These are phyloP conservation scores for Cheirogaleus major DNA, from an alignment of 2,797 vertebrate species.

Conservation along the genomic window DNA sequence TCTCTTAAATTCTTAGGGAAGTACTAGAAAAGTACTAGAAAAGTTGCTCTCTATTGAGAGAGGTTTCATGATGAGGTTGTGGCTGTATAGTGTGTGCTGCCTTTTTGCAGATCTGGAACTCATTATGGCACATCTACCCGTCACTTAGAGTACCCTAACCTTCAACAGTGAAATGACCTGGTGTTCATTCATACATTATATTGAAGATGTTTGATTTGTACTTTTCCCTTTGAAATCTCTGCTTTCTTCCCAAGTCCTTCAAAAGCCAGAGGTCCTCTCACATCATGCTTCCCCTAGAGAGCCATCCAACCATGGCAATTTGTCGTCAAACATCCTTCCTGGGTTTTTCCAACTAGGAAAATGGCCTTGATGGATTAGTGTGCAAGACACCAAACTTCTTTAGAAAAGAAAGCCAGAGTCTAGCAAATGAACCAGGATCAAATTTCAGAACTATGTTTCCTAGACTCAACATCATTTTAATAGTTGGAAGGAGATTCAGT, in stretches of 20 bases:
- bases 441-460: neutral
- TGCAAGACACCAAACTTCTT: neutral
- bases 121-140: neutral
- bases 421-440: neutral
- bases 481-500: neutral
- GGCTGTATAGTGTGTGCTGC: neutral
- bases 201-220: neutral
- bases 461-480: neutral
- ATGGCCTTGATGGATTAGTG: neutral
- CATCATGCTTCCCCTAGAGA: neutral
- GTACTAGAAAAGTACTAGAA: neutral
- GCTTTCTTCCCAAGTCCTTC: neutral
- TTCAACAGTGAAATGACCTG: neutral
- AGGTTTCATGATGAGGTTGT: neutral
- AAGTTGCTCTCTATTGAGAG: constrained; percentile 1
- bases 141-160: neutral
- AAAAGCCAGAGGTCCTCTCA: neutral
- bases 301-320: neutral
- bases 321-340: neutral
- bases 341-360: constrained; percentile 22
- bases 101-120: constrained; percentile 38
- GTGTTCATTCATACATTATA: neutral
- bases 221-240: neutral
- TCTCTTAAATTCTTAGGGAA: constrained; percentile 16
- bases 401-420: neutral